phyloP scores from a whole-genome alignment of 2,113 vertebrate species.

The Sinocyclocheilus anshuiensis region DNA sequence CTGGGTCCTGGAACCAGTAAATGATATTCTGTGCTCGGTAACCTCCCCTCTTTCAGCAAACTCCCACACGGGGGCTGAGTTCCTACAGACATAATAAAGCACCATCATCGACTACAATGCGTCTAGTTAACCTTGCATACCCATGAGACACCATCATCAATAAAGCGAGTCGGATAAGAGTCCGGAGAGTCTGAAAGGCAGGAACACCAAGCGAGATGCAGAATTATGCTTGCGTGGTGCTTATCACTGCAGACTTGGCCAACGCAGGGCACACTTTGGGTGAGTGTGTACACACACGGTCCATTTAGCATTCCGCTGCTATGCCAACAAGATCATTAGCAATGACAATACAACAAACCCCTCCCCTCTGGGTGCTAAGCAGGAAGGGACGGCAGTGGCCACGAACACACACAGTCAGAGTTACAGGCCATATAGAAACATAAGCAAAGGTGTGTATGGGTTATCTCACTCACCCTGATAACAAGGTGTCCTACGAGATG shows the following conservation, averaged over 20 bases:
- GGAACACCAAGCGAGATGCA: slow-evolving; percentile 7
- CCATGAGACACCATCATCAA: slow-evolving; percentile 19
- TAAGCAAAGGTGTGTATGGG: slow-evolving; percentile 11
- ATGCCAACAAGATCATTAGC: slow-evolving; percentile 79
- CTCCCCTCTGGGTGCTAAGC: slow-evolving; percentile 68
- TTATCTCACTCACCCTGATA: background rate
- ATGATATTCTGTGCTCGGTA: slow-evolving; percentile 53
- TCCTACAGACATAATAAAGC: slow-evolving; percentile 41
- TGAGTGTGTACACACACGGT: slow-evolving; percentile 65
- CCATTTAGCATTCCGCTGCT: slow-evolving; percentile 76
- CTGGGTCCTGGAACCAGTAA: slow-evolving; percentile 50
- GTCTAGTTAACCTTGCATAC: slow-evolving; percentile 36
- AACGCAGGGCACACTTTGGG: slow-evolving; percentile 51
- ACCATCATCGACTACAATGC: slow-evolving; percentile 20
- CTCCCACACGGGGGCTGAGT: slow-evolving; percentile 32
- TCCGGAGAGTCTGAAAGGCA: slow-evolving; percentile 1
- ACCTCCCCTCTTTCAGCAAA: slow-evolving; percentile 52
- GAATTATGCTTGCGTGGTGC: slow-evolving; percentile 44
- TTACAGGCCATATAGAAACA: background rate
- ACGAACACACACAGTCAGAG: slow-evolving; percentile 1
- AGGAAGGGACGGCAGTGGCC: slow-evolving; percentile 55
- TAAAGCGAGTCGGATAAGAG: background rate
- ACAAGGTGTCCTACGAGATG: background rate
- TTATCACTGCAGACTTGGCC: slow-evolving; percentile 70
- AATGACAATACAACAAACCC: slow-evolving; percentile 75